Evolutionary conservation across 2,797 vertebrate genomes (phyloP), one percentile per base, ranked within the genome.

Genomic region (Psittacula derbiana): DNA sequence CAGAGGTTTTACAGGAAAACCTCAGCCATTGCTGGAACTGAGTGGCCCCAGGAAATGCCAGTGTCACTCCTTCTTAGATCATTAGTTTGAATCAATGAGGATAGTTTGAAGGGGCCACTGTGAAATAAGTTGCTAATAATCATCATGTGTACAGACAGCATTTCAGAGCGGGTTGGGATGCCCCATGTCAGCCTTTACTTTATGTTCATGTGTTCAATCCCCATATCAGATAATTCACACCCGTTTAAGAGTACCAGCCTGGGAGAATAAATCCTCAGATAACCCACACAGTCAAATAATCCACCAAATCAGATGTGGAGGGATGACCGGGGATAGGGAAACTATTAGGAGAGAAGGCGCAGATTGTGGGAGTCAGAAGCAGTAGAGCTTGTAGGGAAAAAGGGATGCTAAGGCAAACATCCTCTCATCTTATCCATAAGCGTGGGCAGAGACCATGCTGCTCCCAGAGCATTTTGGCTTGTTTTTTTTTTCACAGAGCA

Each of bases 191-290:
- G 83, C 67, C 67, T 93, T 83, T 70, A 33, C 50, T 90, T 86
- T 79, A 57, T 80, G 86, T 80, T 94, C 78, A 5, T 89, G 64
- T 80, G 44, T 80, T 73, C 93, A 95, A 97, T 95, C 88, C 93
- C 71, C 74, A 12, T 95, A 95, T 93, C 93, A 95, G 94, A 93
- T 94, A 97, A 95, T 93, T 95, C 90, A 93, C 64, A 93, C n/a
- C 64, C 93, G 88, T 96, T 96, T 96, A 93, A 90, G 73, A 78
- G 62, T 73, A 57, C 90, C 76, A 94, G 78, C 41, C 67, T 71
- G 60, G 86, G 90, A 95, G 92, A 95, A 95, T 64, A 97, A 97
- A 96, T 95, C 93, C 86, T 94, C 78, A 95, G 88, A 96, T 95
- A 95, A 95, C 93, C 86, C 0, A 0, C 71, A 43, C 49, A 91